Evolutionary conservation across 2,113 vertebrate genomes (phyloP).

Genomic region (Mirounga angustirostris): DNA sequence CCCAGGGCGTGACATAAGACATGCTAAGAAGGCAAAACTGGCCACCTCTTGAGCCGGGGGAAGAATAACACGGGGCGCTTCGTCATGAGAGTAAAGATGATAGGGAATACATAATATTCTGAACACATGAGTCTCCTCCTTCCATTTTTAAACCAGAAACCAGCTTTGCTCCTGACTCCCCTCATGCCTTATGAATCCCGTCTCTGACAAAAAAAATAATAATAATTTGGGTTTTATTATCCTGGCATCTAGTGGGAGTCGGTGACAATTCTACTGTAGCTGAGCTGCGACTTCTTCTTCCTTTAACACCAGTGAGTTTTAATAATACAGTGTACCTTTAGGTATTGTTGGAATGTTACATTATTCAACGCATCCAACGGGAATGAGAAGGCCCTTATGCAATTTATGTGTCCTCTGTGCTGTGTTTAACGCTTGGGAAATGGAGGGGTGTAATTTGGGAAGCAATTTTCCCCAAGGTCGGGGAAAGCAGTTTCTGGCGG

Average conservation of each 20-base stretch:
- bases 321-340: constrained; percentile 70
- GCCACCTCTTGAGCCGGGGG: neutral
- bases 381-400: constrained; percentile 47
- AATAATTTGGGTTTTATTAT: constrained; percentile 62
- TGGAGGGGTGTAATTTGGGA: constrained; percentile 74
- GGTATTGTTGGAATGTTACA: constrained; percentile 50
- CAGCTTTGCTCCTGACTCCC: neutral
- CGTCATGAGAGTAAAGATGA: neutral
- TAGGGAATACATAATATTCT: neutral
- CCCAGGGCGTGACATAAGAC: neutral
- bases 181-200: neutral
- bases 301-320: constrained; percentile 50
- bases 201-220: neutral
- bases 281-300: neutral
- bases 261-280: constrained; percentile 24
- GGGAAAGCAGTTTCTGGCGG: neutral
- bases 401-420: constrained; percentile 10
- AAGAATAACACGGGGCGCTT: accelerated
- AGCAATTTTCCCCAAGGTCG: constrained; percentile 65
- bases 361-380: neutral
- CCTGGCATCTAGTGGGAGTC: constrained; percentile 72
- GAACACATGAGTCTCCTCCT: neutral
- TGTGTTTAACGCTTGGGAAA: constrained; percentile 38
- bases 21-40: neutral
- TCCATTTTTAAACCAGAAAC: neutral